Evolutionary conservation across 1,140 invertebrate genomes (phyloP), one percentile per base, ranked within the genome.

Genomic region (Trichogramma pretiosum): DNA sequence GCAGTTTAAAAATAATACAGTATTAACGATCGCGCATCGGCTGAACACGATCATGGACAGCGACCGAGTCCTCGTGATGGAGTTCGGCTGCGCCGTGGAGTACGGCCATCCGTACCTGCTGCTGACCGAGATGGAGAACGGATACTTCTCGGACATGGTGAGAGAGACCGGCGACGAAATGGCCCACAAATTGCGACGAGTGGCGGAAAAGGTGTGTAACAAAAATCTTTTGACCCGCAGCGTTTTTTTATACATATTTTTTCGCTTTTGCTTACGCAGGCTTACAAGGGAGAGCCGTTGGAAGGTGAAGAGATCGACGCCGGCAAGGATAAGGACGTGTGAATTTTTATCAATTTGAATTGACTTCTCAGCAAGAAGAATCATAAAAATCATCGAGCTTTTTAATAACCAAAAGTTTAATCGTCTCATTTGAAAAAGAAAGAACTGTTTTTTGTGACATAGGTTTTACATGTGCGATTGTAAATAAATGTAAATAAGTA

Each of bases 11-110:
- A 16, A 51, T 9, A 46, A 43, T 18, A 51, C 49, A 2, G 49
- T 51, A 3, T 42, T 51, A n/a, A 51, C 49, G 8, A 51, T 51
- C 40, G 49, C 49, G 3, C 49, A 51, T 19, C 34, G 49, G 32
- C 32, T 51, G 30, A 46, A 51, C 24, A 51, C 49, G 17, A 51
- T 59, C 11, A 59, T 59, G 34, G 53, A 59, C 14, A 59, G 67
- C 38, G 77, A 82, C 64, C 77, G 77, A 54, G 75, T 85, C 45
- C 57, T 85, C 58, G 80, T 82, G 0, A 73, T 84, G 66, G 77
- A 83, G 49, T 60, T 68, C 18, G 82, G 82, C 16, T 60, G 59
- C 24, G 28, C 22, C 11, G 48, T 21, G 2, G 83, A 87, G 63
- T 85, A 78, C 65, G 82, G 80, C 48, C 74, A 77, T 51, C 83